These are phyloP conservation scores for Zeuzera pyrina DNA, from an alignment of 2,888 invertebrate genomes.

Conservation along the genomic window DNA sequence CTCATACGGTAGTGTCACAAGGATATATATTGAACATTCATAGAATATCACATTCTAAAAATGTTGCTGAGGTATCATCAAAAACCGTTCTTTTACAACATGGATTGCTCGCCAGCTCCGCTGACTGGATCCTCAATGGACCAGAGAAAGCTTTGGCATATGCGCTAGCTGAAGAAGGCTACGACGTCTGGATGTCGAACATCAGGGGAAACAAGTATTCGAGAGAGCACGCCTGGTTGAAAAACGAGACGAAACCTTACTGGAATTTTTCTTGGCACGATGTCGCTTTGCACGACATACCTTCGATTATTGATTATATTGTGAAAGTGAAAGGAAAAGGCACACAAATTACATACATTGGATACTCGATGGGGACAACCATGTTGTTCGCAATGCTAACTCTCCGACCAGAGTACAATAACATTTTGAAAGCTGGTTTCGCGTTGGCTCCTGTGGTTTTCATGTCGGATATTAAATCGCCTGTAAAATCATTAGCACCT, in stretches of 20 bases:
- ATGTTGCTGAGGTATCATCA: slow-evolving; percentile 26
- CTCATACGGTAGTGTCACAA: slow-evolving; percentile 82
- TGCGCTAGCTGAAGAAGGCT: slow-evolving; percentile 78
- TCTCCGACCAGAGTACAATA: slow-evolving; percentile 77
- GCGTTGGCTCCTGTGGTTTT: slow-evolving; percentile 80
- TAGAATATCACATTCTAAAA: slow-evolving; percentile 77
- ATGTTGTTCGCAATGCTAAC: slow-evolving; percentile 81
- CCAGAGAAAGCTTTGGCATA: slow-evolving; percentile 77
- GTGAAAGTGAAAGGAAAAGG: slow-evolving; percentile 34
- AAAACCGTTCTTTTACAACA: slow-evolving; percentile 81
- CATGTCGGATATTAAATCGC: slow-evolving; percentile 76
- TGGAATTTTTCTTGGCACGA: slow-evolving; percentile 91
- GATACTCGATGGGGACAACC: slow-evolving; percentile 94
- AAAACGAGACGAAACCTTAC: slow-evolving; percentile 73
- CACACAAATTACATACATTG: slow-evolving; percentile 78
- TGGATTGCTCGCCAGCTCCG: slow-evolving; percentile 84
- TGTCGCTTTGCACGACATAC: slow-evolving; percentile 89
- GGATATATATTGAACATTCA: slow-evolving; percentile 87
- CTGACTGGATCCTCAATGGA: slow-evolving; percentile 84
- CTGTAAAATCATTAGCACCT: slow-evolving; percentile 78
- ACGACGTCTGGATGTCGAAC: slow-evolving; percentile 89
- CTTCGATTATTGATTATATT: slow-evolving; percentile 83
- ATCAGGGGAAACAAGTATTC: slow-evolving; percentile 86
- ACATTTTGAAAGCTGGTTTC: slow-evolving; percentile 75
- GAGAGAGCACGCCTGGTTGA: slow-evolving; percentile 72